Percentiles rank a stretch among this genome's conserved stretches.
Conservation (phyloP, 2,113 vertebrate genomes). For the Conger conger region DNA sequence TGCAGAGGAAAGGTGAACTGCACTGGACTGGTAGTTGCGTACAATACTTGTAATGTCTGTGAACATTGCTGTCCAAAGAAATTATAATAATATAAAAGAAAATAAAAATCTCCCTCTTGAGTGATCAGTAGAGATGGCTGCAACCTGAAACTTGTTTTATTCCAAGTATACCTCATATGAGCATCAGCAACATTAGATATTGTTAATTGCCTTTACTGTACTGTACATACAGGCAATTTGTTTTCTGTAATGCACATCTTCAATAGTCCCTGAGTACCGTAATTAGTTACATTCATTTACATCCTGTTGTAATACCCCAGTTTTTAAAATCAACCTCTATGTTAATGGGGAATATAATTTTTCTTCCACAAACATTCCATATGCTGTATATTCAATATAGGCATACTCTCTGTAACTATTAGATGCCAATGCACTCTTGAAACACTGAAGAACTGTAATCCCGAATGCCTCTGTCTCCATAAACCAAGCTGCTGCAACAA, state of each 20-base stretch:
- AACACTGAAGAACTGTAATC: neutral
- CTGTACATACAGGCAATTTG: too few relatives aligned
- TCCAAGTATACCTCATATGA: too few relatives aligned
- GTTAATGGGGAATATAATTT: neutral
- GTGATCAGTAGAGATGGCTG: too few relatives aligned
- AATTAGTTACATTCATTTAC: too few relatives aligned
- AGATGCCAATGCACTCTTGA: neutral
- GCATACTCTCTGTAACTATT: neutral
- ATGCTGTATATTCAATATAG: neutral
- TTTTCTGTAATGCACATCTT: too few relatives aligned
- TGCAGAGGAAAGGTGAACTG: slow-evolving; percentile 17
- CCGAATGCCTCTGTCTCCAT: neutral
- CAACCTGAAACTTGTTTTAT: too few relatives aligned
- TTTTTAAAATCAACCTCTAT: too few relatives aligned
- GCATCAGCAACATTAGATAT: too few relatives aligned
- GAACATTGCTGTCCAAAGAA: neutral
- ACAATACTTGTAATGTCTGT: neutral
- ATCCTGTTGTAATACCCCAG: too few relatives aligned
- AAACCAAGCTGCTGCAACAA: neutral
- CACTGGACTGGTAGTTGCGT: neutral
- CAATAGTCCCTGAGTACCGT: too few relatives aligned
- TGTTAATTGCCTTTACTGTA: too few relatives aligned
- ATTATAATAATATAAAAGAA: neutral
- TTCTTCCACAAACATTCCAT: neutral
- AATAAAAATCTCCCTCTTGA: too few relatives aligned